A percentile compares a stretch with the other conserved stretches of the same genome.
Evolutionary conservation across 35 echinoderm and acorn worm species (phyloP).

Genomic region (Strongylocentrotus purpuratus): DNA sequence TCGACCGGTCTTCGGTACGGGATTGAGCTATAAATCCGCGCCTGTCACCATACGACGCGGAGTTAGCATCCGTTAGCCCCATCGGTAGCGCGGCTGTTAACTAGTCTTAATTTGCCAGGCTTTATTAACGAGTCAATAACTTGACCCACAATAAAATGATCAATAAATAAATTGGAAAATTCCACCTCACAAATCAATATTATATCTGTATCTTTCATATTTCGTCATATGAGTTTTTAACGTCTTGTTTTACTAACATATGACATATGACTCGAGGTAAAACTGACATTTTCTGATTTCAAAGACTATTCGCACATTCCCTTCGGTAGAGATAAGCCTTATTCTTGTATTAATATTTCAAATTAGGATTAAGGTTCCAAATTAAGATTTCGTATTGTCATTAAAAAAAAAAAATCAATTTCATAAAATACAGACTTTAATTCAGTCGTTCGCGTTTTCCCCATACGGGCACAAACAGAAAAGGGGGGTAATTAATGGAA

Average conservation of each 20-base stretch:
- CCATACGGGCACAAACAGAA: no score
- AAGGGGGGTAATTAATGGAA: no score
- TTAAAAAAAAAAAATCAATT: no score
- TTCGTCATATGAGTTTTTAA: no score
- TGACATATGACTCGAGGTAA: no score
- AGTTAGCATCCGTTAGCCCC: background rate
- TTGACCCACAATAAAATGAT: background rate
- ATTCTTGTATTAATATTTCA: background rate
- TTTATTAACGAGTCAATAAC: background rate
- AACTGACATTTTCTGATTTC: background rate
- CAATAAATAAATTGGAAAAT: background rate
- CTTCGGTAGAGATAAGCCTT: background rate
- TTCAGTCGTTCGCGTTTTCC: no score
- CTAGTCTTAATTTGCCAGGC: background rate
- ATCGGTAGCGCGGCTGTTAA: background rate
- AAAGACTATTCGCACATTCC: background rate
- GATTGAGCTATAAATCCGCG: conserved; percentile 16
- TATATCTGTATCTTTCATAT: background rate
- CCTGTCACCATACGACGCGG: background rate
- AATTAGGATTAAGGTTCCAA: background rate
- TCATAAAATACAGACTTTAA: no score
- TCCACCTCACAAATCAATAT: background rate
- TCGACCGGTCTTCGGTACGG: background rate
- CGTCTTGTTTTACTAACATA: no score
- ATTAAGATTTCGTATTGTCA: background rate